Percentiles rank a stretch among this genome's conserved stretches.
These are phyloP conservation scores for Pollicipes pollicipes DNA, from an alignment of 1,140 invertebrate species.

Conservation along the genomic window DNA sequence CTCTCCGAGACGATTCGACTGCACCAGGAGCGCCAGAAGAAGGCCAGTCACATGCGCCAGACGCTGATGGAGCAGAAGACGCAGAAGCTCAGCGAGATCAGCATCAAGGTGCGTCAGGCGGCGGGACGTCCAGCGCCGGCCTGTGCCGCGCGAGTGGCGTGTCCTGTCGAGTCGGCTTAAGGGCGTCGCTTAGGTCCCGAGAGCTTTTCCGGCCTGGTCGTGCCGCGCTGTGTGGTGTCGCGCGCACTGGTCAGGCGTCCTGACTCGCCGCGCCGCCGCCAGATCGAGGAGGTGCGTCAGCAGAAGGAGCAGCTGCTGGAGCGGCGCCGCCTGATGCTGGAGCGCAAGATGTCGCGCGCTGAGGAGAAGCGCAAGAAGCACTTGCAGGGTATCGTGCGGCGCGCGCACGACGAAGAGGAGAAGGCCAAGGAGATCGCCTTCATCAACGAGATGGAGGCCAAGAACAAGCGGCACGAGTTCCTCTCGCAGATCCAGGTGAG, in stretches of 20 bases:
- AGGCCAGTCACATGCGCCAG: slow-evolving; percentile 43
- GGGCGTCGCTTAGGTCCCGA: too few species aligned
- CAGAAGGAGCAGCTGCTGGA: slow-evolving; percentile 70
- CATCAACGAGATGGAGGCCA: slow-evolving; percentile 87
- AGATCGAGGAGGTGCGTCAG: slow-evolving; percentile 72
- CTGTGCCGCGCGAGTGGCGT: too few species aligned
- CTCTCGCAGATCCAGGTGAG: slow-evolving; percentile 46
- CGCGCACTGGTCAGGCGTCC: background rate
- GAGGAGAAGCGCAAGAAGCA: slow-evolving; percentile 74
- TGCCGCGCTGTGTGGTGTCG: too few species aligned
- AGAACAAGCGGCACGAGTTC: slow-evolving; percentile 82
- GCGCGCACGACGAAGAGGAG: slow-evolving; percentile 93
- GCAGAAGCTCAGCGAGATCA: slow-evolving; percentile 60
- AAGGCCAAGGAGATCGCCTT: slow-evolving; percentile 95
- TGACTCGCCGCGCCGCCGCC: background rate
- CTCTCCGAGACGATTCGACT: slow-evolving; percentile 53
- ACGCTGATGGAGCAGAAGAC: slow-evolving; percentile 65
- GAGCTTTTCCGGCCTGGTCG: too few species aligned
- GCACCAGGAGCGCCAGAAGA: slow-evolving; percentile 56
- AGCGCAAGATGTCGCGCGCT: slow-evolving; percentile 66
- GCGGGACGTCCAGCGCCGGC: too few species aligned
- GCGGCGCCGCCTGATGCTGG: slow-evolving; percentile 63
- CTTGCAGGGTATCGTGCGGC: slow-evolving; percentile 63
- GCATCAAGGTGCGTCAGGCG: slow-evolving; percentile 41
- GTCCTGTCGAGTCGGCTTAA: too few species aligned